Percentiles rank a stretch among this genome's conserved stretches.
These are phyloP conservation scores for Alentia gelatinosa DNA, from an alignment of 2,888 invertebrate species.

Conservation along the genomic window DNA sequence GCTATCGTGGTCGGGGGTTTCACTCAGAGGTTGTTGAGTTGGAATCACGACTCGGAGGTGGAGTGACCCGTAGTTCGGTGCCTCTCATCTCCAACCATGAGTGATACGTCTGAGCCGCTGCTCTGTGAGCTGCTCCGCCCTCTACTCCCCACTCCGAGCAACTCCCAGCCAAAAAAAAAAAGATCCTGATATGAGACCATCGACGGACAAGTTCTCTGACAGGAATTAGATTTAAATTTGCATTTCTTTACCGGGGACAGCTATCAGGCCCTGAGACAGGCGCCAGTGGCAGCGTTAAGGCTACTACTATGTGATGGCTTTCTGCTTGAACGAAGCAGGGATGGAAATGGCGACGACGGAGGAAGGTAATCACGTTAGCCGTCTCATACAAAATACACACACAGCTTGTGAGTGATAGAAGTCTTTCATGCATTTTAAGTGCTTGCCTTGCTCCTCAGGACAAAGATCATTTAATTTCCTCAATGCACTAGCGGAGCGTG, in stretches of 20 bases:
- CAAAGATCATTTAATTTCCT: conserved; percentile 21
- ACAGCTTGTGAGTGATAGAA: conserved; percentile 19
- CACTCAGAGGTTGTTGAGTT: conserved; percentile 43
- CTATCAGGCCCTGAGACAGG: not conserved
- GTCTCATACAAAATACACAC: not conserved
- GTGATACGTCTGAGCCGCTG: not conserved
- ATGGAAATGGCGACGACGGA: not conserved
- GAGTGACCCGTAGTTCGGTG: not conserved
- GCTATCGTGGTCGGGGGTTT: not conserved
- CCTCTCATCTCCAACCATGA: not conserved
- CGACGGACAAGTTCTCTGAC: not conserved
- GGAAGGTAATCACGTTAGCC: conserved; percentile 3
- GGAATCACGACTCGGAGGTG: conserved; percentile 1
- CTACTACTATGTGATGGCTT: not conserved
- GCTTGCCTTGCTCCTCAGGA: not conserved
- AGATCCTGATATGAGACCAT: not conserved
- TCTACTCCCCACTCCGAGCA: not conserved
- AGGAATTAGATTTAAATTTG: conserved; percentile 37
- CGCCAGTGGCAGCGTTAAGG: not conserved
- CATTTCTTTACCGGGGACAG: conserved; percentile 16
- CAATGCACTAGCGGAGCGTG: not conserved
- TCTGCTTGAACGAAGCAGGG: not conserved
- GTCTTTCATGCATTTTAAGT: conserved; percentile 38
- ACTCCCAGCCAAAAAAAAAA: not conserved
- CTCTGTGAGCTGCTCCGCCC: not conserved